phyloP scores from a whole-genome alignment of 2,113 vertebrate genomes.

The Mungos mungo region DNA sequence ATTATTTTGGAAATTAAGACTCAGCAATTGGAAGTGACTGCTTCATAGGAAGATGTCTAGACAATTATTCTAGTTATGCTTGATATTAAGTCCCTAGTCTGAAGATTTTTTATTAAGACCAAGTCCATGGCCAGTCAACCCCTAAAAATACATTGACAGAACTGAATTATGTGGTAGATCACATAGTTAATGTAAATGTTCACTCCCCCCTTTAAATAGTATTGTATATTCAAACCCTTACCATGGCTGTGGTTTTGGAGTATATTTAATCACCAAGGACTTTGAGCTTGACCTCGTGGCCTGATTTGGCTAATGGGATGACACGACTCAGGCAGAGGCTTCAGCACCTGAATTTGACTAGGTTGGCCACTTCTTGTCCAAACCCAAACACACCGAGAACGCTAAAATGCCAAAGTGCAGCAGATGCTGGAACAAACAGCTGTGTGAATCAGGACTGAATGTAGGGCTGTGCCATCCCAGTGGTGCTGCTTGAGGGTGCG shows the following conservation, averaged over 20 bases:
- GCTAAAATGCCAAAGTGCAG: background rate
- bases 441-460: background rate
- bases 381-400: background rate
- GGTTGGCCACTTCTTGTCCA: background rate
- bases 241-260: background rate
- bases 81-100: background rate
- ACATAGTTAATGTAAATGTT: background rate
- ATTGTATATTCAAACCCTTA: background rate
- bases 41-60: background rate
- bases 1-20: background rate
- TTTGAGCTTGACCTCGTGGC: background rate
- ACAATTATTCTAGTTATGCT: background rate
- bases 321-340: background rate
- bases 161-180: background rate
- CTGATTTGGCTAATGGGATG: background rate
- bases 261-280: background rate
- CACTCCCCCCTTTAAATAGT: background rate
- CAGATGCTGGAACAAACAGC: background rate
- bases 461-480: no score
- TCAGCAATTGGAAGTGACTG: background rate
- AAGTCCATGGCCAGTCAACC: background rate
- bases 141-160: background rate
- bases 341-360: background rate
- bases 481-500: no score
- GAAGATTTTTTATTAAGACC: background rate